Evolutionary conservation across 1,140 invertebrate genomes (phyloP).

Genomic region (Euschistus heros): DNA sequence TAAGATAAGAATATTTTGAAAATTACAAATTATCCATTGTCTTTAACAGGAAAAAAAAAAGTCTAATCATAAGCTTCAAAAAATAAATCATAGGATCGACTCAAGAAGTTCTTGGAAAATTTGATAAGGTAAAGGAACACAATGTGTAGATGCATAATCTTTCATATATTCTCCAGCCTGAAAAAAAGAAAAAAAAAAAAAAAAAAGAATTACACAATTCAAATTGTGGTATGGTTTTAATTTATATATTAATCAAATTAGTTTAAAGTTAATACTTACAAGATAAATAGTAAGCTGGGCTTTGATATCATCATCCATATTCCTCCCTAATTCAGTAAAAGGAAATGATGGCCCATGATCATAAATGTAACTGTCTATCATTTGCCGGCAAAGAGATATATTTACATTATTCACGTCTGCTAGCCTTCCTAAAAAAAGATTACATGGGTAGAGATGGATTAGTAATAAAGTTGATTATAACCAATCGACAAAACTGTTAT

Average conservation of each 20-base stretch:
- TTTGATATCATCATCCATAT: constrained; percentile 3
- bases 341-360: not conserved
- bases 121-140: constrained; percentile 55
- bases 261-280: not conserved
- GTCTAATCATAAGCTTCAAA: too few species aligned
- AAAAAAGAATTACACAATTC: not conserved
- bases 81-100: too few species aligned
- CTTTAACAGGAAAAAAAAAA: too few species aligned
- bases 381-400: not conserved
- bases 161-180: constrained; percentile 69
- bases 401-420: constrained; percentile 1
- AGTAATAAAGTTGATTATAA: too few species aligned
- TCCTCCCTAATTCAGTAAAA: not conserved
- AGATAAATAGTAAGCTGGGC: constrained; percentile 4
- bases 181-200: constrained; percentile 31
- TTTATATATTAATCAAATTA: too few species aligned
- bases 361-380: constrained; percentile 14
- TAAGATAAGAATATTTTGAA: too few species aligned
- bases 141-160: constrained; percentile 79
- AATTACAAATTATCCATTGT: too few species aligned
- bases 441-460: too few species aligned
- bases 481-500: too few species aligned
- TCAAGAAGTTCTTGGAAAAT: constrained; percentile 2
- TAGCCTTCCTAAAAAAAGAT: not conserved
- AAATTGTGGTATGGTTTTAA: too few species aligned